Evolutionary conservation across 2,113 vertebrate genomes (phyloP).

Genomic region (Puma concolor): DNA sequence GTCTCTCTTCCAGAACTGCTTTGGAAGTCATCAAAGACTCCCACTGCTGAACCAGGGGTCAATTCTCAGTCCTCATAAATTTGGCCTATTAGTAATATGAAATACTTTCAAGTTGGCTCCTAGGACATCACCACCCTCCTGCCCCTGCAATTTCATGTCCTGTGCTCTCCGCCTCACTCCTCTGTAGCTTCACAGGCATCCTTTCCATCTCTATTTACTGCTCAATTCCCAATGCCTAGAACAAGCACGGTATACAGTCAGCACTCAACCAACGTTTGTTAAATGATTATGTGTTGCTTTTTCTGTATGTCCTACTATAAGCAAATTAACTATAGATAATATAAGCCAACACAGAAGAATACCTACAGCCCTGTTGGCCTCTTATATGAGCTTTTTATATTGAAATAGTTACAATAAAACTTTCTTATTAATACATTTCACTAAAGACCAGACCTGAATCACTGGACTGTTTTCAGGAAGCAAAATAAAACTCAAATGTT

Average conservation of each 20-base stretch:
- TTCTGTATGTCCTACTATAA: not conserved
- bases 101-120: not conserved
- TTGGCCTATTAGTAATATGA: not conserved
- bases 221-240: not conserved
- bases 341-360: not conserved
- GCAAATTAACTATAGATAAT: not conserved
- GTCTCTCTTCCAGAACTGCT: not conserved
- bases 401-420: not conserved
- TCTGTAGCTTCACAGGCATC: not conserved
- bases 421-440: not conserved
- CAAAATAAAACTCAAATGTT: not conserved
- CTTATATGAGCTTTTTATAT: not conserved
- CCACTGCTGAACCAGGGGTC: not conserved
- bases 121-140: not conserved
- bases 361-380: not conserved
- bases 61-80: not conserved
- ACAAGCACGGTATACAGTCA: not conserved
- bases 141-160: not conserved
- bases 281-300: not conserved
- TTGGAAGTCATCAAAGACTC: not conserved
- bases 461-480: not conserved
- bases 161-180: no score
- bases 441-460: not conserved
- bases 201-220: not conserved
- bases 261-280: not conserved